These are phyloP conservation scores for Adrianichthys oophorus DNA, from an alignment of 2,797 vertebrate genomes.

Conservation along the genomic window DNA sequence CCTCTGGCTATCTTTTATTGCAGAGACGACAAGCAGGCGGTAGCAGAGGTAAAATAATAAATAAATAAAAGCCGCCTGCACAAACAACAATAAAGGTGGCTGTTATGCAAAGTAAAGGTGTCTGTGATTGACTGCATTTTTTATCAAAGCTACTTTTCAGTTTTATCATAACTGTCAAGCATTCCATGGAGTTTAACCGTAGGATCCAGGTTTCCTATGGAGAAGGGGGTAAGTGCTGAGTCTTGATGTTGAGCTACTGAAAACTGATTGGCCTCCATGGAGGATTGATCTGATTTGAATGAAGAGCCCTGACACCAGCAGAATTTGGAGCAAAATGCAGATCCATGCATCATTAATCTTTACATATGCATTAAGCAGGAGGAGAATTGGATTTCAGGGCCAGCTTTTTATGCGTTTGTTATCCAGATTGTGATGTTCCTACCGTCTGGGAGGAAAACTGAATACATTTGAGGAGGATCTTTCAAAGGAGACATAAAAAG, in stretches of 20 bases:
- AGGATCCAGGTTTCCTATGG: slow-evolving; percentile 4
- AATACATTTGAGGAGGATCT: slow-evolving; percentile 74
- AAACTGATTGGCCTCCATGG: slow-evolving; percentile 9
- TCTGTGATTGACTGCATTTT: slow-evolving; percentile 11
- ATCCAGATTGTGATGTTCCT: slow-evolving; percentile 62
- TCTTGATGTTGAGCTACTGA: slow-evolving; percentile 22
- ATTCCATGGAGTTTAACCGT: background rate
- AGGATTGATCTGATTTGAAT: slow-evolving; percentile 37
- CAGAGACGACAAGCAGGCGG: slow-evolving; percentile 41
- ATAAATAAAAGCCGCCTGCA: slow-evolving; percentile 17
- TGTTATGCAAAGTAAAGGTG: slow-evolving; percentile 5
- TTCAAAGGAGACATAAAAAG: slow-evolving; percentile 71
- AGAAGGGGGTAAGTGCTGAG: slow-evolving; percentile 7
- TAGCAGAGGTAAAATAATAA: slow-evolving; percentile 47
- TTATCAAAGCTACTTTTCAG: slow-evolving; percentile 1
- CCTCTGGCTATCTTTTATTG: slow-evolving; percentile 49
- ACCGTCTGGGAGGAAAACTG: slow-evolving; percentile 60
- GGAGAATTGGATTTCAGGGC: slow-evolving; percentile 65
- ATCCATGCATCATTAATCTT: slow-evolving; percentile 74
- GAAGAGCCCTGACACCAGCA: slow-evolving; percentile 35
- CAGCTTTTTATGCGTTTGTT: slow-evolving; percentile 69
- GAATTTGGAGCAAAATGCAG: slow-evolving; percentile 65
- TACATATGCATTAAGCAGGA: slow-evolving; percentile 59
- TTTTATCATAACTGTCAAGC: background rate
- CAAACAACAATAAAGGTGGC: slow-evolving; percentile 23